Base-by-base conservation (phyloP, 1,140 invertebrate species). In the Sitobion miscanthi region DNA sequence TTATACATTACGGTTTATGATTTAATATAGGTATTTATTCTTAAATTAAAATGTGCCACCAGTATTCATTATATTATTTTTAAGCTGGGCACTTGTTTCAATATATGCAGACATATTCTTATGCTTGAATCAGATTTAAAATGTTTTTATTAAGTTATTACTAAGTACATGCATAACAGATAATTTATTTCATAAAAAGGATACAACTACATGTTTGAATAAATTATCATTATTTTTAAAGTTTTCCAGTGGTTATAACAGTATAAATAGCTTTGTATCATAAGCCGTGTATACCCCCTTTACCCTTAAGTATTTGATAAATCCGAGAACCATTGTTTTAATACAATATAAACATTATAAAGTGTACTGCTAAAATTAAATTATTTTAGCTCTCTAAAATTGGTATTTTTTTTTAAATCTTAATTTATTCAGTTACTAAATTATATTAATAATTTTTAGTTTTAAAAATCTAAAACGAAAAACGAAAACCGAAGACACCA, bases 211-310 rank as follows among this genome's bases (percentile, higher is more conserved):
- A 88, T 49, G 47, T 49, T 49, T 88, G 47, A 88, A 88, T 88
- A 88, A 20, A 49, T 23, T n/a, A 42, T 88, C 14, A 47, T 87
- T 87, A 47, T 87, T 87, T 87, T 87, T 87, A 85, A 85, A 85
- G 42, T 85, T 85, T 85, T 85, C 42, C 17, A 35, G n/a, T 52
- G 3, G 86, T 88, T 88, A 49, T 21, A 88, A 88, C n/a, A 88
- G 20, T 49, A 49, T 88, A 49, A 49, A 88, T 88, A 88, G 86
- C 30, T 88, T 49, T 88, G 52, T 49, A 52, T 88, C 47, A 88
- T 88, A 88, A 88, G 86, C 17, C n/a, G 25, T n/a, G 30, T 52
- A 49, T 21, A 52, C 47, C 86, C 47, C 86, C n/a, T 52, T 88
- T 35, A 49, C 38, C 17, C 47, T n/a, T 1, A 30, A 49, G 47